Evolutionary conservation across 2,797 vertebrate species (phyloP).

Genomic region (Luscinia luscinia): DNA sequence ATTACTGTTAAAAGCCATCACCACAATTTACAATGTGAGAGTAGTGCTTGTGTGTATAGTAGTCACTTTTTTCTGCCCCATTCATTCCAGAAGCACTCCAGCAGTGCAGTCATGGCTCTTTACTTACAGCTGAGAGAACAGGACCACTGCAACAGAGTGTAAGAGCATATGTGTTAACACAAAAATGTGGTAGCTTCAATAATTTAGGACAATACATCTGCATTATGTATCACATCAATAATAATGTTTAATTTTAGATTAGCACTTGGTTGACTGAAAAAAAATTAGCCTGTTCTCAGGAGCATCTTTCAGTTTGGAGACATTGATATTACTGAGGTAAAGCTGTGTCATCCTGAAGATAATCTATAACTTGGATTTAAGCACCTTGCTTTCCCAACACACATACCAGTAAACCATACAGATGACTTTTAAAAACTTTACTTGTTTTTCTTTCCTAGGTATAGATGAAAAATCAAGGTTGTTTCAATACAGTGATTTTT

Average conservation of each 20-base stretch:
- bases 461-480: neutral
- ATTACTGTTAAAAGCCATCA: neutral
- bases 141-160: neutral
- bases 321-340: neutral
- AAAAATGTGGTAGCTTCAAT: neutral
- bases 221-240: no score
- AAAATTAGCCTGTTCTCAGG: neutral
- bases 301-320: neutral
- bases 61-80: neutral
- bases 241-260: neutral
- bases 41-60: neutral
- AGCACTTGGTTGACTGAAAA: neutral
- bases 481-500: neutral
- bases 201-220: neutral
- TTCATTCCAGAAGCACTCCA: neutral
- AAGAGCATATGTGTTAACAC: neutral
- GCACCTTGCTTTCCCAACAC: neutral
- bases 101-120: neutral
- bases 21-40: neutral
- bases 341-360: neutral
- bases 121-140: neutral
- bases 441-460: fast-evolving
- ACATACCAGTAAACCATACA: neutral
- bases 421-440: neutral
- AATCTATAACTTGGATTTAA: neutral